Base-by-base conservation (phyloP, 2,888 invertebrate genomes). In the Lamproptera curius region DNA sequence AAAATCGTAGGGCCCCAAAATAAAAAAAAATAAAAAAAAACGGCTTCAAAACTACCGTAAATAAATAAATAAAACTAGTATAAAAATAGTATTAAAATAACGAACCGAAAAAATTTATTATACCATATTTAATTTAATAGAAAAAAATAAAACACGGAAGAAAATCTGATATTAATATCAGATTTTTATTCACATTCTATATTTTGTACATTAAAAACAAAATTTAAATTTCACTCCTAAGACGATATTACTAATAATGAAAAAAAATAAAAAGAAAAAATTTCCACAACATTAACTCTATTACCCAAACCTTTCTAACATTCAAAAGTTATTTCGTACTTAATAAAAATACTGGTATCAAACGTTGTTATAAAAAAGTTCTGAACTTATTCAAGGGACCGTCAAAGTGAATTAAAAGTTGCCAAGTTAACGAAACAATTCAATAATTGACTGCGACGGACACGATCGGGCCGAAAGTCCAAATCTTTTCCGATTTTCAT, bases 1-100 rank as follows among this genome's bases (percentile, higher is more conserved):
- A 48, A 52, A 46, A 50, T 48, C 13, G 42, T 42, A 54, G 41
- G 51, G 14, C 3, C 3, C 3, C 40, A 50, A 47, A 55, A 50
- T 37, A 49, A 52, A 52, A 45, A 50, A 47, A 50, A 43, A 42
- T 31, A 46, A 50, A 39, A 36, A 40, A 34, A 40, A 35, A n/a
- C 31, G 11, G 4, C n/a, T 8, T 13, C 31, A 11, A 31, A 11
- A 31, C n/a, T 31, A 31, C 3, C 2, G n/a, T 11, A 20, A 20
- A 20, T 33, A 14, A 28, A 42, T 15, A n/a, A n/a, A n/a, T n/a
- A n/a, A n/a, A n/a, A n/a, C n/a, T n/a, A n/a, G n/a, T n/a, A n/a
- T 13, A 26, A 40, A 16, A n/a, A 35, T 10, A 40, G 5, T 9
- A 14, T 5, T 10, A 16, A 20, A 20, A 20, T 20, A 6, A 20